Evolutionary conservation across 2,797 vertebrate genomes (phyloP).

Genomic region (Moxostoma hubbsi): DNA sequence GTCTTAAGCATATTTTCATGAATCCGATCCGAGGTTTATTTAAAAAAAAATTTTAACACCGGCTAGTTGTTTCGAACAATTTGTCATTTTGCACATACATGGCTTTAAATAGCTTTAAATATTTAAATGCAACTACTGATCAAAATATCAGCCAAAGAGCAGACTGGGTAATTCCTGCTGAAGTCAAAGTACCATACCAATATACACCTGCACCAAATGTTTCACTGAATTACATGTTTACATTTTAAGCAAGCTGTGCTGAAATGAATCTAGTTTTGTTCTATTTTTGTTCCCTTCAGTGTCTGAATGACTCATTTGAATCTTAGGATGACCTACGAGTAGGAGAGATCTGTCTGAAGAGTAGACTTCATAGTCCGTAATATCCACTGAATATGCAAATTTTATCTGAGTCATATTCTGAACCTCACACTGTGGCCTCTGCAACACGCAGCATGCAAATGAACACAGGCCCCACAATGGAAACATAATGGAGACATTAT

Average conservation of each 20-base stretch:
- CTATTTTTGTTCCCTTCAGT: neutral
- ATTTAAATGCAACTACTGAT: neutral
- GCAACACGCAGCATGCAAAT: conserved; percentile 56
- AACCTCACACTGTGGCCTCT: conserved; percentile 23
- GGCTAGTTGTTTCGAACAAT: no score
- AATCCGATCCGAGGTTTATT: no score
- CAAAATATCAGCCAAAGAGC: conserved; percentile 3
- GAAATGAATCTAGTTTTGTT: neutral
- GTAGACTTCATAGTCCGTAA: conserved; percentile 23
- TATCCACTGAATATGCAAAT: conserved; percentile 61
- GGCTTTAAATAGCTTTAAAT: neutral
- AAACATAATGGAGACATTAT: conserved; percentile 35
- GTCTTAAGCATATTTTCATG: no score
- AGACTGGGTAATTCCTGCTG: conserved; percentile 19
- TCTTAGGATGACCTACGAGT: neutral
- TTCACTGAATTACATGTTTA: neutral
- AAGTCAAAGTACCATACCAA: conserved; percentile 21
- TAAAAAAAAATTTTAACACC: no score
- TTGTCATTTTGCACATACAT: neutral
- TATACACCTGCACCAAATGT: neutral
- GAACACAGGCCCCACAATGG: conserved; percentile 47
- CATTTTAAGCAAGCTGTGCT: neutral
- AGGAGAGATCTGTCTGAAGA: conserved; percentile 12
- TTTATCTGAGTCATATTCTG: conserved; percentile 46
- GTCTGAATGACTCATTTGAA: neutral